phyloP scores from a whole-genome alignment of 1,140 invertebrate species.

The Steinernema khuongi region DNA sequence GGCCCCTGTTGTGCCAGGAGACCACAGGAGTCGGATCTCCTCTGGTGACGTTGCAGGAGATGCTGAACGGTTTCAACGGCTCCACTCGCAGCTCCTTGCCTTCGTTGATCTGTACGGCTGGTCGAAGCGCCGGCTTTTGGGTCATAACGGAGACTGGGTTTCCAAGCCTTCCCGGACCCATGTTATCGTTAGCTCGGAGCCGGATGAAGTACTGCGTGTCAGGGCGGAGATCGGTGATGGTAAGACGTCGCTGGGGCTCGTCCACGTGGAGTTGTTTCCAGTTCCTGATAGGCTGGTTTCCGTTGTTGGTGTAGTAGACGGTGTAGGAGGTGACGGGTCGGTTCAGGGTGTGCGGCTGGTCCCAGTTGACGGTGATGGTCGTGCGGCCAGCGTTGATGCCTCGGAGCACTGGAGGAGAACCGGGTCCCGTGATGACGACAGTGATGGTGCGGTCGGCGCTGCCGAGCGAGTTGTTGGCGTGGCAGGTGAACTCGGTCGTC shows the following conservation, averaged over 20 bases:
- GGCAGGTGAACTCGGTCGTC: slow-evolving; percentile 55
- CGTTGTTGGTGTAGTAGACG: slow-evolving; percentile 57
- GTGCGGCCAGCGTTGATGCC: slow-evolving; percentile 47
- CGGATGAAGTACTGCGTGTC: slow-evolving; percentile 53
- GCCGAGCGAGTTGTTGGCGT: slow-evolving; percentile 47
- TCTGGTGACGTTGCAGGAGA: slow-evolving; percentile 51
- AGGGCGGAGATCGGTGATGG: slow-evolving; percentile 44
- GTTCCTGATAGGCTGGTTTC: slow-evolving; percentile 50
- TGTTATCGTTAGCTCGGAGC: slow-evolving; percentile 53
- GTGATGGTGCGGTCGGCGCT: slow-evolving; percentile 40
- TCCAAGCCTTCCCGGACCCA: slow-evolving; percentile 55
- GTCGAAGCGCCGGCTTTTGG: slow-evolving; percentile 44
- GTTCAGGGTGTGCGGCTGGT: slow-evolving; percentile 54
- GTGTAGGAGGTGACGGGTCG: slow-evolving; percentile 55
- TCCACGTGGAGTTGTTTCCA: slow-evolving; percentile 48
- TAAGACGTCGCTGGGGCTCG: slow-evolving; percentile 43
- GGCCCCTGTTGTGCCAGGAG: slow-evolving; percentile 42
- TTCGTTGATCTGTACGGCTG: slow-evolving; percentile 46
- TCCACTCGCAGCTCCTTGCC: slow-evolving; percentile 50
- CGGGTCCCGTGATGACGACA: slow-evolving; percentile 49
- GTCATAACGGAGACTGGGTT: slow-evolving; percentile 53
- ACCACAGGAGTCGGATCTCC: slow-evolving; percentile 52
- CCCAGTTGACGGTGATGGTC: slow-evolving; percentile 47
- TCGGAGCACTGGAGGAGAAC: slow-evolving; percentile 49
- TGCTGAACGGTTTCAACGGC: slow-evolving; percentile 44